phyloP scores from a whole-genome alignment of 2,888 invertebrate genomes.

The Conus canariensis region DNA sequence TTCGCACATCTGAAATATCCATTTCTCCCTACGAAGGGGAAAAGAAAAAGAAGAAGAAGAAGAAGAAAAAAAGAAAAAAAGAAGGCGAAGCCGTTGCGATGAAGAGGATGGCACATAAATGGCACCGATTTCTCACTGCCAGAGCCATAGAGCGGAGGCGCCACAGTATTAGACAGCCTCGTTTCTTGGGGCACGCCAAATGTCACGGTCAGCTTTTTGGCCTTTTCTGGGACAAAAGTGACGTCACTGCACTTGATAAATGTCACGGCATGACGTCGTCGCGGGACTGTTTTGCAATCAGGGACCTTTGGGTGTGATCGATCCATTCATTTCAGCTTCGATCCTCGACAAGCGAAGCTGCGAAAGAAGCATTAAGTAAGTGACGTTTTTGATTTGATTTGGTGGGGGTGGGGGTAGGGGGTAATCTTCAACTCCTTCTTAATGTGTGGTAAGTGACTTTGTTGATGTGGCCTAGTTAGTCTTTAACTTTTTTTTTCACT shows the following conservation, averaged over 20 bases:
- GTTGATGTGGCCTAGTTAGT: too few species aligned
- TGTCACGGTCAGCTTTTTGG: neutral
- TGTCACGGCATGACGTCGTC: neutral
- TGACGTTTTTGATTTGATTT: neutral
- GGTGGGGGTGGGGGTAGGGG: too few species aligned
- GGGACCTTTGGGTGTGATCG: neutral
- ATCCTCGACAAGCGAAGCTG: neutral
- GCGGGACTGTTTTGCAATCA: neutral
- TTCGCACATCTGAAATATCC: too few species aligned
- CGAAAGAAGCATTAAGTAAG: neutral
- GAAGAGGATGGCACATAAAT: too few species aligned
- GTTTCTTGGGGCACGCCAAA: neutral
- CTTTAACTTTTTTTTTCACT: too few species aligned
- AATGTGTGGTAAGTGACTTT: too few species aligned
- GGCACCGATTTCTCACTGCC: neutral
- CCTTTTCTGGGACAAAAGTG: neutral
- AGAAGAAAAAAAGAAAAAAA: too few species aligned
- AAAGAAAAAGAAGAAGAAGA: neutral
- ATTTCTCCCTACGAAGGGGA: neutral
- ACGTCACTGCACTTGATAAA: neutral
- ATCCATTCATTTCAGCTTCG: neutral
- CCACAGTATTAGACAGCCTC: neutral
- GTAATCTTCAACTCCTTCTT: too few species aligned
- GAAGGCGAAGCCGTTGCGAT: too few species aligned
- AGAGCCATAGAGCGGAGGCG: neutral